Evolutionary conservation across 2,888 invertebrate species (phyloP).

Genomic region (Syrphus vitripennis): DNA sequence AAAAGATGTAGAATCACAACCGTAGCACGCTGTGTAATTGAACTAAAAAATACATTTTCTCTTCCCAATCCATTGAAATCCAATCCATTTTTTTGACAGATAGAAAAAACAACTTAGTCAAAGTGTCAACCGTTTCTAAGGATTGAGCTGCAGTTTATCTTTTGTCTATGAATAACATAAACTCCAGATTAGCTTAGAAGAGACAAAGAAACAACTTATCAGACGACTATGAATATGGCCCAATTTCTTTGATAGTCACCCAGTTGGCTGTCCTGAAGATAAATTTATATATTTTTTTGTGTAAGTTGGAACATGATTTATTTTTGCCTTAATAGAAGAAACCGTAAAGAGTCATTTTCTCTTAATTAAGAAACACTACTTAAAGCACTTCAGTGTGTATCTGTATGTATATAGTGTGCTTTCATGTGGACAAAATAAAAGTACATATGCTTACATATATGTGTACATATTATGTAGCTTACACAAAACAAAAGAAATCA

Average conservation of each 20-base stretch:
- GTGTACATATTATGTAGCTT: background rate
- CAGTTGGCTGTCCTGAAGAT: slow-evolving; percentile 18
- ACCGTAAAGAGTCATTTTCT: slow-evolving; percentile 6
- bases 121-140: too few relatives aligned
- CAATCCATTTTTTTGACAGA: too few relatives aligned
- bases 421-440: too few relatives aligned
- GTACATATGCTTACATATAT: background rate
- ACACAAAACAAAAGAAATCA: background rate
- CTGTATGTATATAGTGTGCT: too few relatives aligned
- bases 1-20: background rate
- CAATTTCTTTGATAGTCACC: background rate
- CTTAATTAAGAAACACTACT: background rate
- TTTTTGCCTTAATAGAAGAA: background rate
- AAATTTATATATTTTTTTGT: slow-evolving; percentile 15
- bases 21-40: slow-evolving; percentile 9
- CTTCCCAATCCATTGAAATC: too few relatives aligned
- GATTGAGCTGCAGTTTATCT: too few relatives aligned
- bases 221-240: too few relatives aligned
- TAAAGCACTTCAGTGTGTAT: background rate
- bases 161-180: too few relatives aligned
- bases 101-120: too few relatives aligned
- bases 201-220: too few relatives aligned
- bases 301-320: background rate
- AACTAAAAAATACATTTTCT: background rate
- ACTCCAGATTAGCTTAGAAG: too few relatives aligned